phyloP scores from a whole-genome alignment of 2,888 invertebrate genomes.

The Tipula lateralis region DNA sequence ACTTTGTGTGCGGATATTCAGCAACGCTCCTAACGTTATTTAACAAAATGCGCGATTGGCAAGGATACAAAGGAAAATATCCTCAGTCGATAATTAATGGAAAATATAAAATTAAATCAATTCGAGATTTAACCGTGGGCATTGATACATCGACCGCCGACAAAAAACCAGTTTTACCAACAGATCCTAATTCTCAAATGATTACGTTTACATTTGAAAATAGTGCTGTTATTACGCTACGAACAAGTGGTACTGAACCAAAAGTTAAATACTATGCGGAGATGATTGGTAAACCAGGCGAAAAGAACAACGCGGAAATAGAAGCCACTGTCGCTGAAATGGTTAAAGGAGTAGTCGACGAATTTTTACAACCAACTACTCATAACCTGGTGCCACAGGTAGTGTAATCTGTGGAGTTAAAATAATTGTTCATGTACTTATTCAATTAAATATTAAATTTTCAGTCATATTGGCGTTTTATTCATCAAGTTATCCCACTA shows the following conservation, averaged over 20 bases:
- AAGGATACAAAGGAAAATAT: conserved; percentile 60
- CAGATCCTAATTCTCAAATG: conserved; percentile 76
- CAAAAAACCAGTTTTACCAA: conserved; percentile 64
- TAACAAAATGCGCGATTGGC: conserved; percentile 70
- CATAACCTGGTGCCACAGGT: conserved; percentile 54
- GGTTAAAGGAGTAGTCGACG: conserved; percentile 70
- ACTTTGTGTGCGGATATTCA: conserved; percentile 79
- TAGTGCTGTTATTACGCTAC: conserved; percentile 79
- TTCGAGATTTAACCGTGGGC: conserved; percentile 85
- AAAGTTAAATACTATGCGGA: conserved; percentile 99
- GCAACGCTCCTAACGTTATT: conserved; percentile 70
- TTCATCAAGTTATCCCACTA: no score
- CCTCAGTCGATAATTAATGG: conserved; percentile 58
- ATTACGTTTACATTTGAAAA: conserved; percentile 87
- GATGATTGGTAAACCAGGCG: conserved; percentile 63
- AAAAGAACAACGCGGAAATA: conserved; percentile 60
- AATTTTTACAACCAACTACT: conserved; percentile 72
- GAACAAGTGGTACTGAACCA: conserved; percentile 98
- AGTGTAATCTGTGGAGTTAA: no score
- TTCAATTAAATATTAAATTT: no score
- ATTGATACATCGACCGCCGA: conserved; percentile 65
- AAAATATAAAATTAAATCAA: conserved; percentile 58
- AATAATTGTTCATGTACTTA: background rate
- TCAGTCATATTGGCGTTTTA: no score
- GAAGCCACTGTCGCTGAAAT: conserved; percentile 62